A percentile compares a stretch with the other conserved stretches of the same genome.
Evolutionary conservation across 2,113 vertebrate genomes (phyloP).

Genomic region (Sialia sialis): DNA sequence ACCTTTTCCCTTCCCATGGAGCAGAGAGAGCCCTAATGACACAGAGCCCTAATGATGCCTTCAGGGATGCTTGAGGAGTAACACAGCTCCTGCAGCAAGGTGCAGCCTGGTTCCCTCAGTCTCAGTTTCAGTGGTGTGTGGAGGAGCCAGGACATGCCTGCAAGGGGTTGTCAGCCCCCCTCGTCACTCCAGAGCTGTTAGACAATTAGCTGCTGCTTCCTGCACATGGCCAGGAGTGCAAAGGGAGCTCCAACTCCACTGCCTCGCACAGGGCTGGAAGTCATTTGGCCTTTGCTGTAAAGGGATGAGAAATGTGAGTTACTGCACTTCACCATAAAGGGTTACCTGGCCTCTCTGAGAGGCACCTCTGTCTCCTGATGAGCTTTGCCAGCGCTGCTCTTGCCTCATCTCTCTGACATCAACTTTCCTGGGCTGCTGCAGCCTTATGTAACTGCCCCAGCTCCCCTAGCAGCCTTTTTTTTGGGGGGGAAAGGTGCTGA

Average conservation of each 20-base stretch:
- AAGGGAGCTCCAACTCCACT: neutral
- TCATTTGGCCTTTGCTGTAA: neutral
- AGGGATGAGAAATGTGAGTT: neutral
- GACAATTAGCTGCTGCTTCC: neutral
- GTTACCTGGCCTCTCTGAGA: neutral
- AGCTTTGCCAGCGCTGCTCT: neutral
- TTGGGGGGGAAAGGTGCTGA: conserved; percentile 19
- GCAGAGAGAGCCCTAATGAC: conserved; percentile 23
- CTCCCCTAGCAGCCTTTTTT: neutral
- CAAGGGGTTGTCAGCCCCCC: neutral
- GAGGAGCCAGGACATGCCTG: conserved; percentile 12
- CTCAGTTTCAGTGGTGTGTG: neutral
- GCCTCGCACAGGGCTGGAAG: neutral
- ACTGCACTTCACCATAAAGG: neutral
- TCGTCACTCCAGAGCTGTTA: neutral
- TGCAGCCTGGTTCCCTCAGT: neutral
- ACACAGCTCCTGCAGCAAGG: neutral
- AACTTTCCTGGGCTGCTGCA: conserved; percentile 1
- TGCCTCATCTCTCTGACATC: neutral
- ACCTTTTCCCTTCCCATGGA: neutral
- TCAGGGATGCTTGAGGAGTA: conserved; percentile 54
- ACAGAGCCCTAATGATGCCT: conserved; percentile 51
- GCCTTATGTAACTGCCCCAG: conserved; percentile 31
- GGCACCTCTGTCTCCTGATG: neutral
- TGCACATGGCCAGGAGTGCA: accelerated